Percentiles rank a stretch among this genome's conserved stretches.
These are phyloP conservation scores for Corydoras sp. DNA, from an alignment of 2,113 vertebrate species.

Conservation along the genomic window DNA sequence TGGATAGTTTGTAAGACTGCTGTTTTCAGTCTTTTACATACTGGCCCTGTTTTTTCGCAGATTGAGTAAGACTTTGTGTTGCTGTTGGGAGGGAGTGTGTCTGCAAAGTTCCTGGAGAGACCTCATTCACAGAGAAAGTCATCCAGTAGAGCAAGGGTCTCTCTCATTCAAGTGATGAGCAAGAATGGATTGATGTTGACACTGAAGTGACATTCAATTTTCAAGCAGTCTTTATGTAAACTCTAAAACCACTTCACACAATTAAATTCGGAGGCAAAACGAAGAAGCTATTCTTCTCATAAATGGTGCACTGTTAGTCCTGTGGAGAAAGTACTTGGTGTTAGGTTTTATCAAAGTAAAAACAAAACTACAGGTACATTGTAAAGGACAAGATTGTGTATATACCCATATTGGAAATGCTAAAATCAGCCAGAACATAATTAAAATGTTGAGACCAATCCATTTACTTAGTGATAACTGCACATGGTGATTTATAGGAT, in stretches of 20 bases:
- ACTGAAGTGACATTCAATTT: slow-evolving; percentile 18
- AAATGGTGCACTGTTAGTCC: slow-evolving; percentile 24
- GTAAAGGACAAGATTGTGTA: slow-evolving; percentile 14
- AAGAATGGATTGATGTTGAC: slow-evolving; percentile 19
- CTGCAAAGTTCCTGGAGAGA: slow-evolving; percentile 7
- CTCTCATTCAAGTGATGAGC: not conserved
- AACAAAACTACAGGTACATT: slow-evolving; percentile 6
- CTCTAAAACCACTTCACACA: slow-evolving; percentile 38
- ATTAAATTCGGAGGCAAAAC: slow-evolving; percentile 40
- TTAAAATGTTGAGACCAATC: too few relatives aligned
- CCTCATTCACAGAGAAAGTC: slow-evolving; percentile 3
- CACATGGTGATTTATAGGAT: slow-evolving; percentile 15
- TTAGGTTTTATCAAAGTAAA: slow-evolving; percentile 9
- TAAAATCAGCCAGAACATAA: too few relatives aligned
- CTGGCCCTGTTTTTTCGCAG: not conserved
- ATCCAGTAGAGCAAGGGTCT: not conserved
- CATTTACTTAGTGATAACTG: too few relatives aligned
- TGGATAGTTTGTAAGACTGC: not conserved
- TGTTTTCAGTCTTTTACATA: not conserved
- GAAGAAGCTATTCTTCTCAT: slow-evolving; percentile 21
- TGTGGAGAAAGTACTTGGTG: slow-evolving; percentile 3
- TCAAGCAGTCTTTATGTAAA: slow-evolving; percentile 35
- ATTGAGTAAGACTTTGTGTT: slow-evolving; percentile 11
- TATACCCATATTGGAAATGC: slow-evolving; percentile 13
- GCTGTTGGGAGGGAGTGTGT: not conserved